phyloP scores from a whole-genome alignment of 2,113 vertebrate genomes.

The Dendropsophus ebraccatus region DNA sequence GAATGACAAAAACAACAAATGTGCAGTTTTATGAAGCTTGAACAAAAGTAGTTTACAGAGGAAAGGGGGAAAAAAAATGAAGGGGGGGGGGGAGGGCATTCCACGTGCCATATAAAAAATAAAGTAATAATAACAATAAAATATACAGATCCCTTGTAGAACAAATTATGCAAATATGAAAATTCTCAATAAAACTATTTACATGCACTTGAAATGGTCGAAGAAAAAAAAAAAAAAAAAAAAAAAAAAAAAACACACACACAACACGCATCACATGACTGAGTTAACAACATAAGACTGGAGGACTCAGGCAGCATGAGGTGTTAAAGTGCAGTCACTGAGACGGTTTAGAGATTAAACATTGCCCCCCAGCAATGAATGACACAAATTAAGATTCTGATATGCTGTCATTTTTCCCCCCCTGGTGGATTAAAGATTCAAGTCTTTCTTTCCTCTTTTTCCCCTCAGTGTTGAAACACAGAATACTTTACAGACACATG shows the following conservation, averaged over 20 bases:
- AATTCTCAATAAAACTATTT: conserved; percentile 21
- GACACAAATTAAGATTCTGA: neutral
- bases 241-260: neutral
- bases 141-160: conserved; percentile 28
- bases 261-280: neutral
- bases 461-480: neutral
- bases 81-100: neutral
- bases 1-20: neutral
- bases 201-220: conserved; percentile 53
- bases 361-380: neutral
- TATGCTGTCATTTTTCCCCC: neutral
- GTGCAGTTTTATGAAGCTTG: neutral
- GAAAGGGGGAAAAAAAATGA: neutral
- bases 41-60: neutral
- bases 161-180: conserved; percentile 43
- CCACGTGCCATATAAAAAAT: neutral
- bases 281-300: neutral
- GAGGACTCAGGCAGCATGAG: neutral
- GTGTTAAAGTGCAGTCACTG: conserved; percentile 22
- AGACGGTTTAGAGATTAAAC: neutral
- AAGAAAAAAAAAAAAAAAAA: neutral
- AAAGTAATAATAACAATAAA: neutral
- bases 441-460: neutral
- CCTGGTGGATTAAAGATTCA: neutral
- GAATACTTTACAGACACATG: neutral